Evolutionary conservation across 2,888 invertebrate species (phyloP), one percentile per base, ranked within the genome.

Genomic region (Tryphoninae sp.): DNA sequence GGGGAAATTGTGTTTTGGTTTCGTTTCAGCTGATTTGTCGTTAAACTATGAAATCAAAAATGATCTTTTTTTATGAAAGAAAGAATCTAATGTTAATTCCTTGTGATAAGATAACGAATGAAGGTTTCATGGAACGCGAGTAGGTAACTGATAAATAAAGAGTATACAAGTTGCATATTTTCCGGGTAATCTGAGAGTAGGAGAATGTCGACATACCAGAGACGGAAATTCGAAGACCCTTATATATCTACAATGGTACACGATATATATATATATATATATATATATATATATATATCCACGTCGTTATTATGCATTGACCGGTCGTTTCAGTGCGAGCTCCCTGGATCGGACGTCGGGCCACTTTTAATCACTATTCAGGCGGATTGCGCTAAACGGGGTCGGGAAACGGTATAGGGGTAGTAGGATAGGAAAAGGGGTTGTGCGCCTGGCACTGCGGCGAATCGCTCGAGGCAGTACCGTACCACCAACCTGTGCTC

Each of bases 291-390:
- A 74, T 45, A 42, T 23, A 76, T 68, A 69, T 71, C 58, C 51
- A 61, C 81, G 74, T 82, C 81, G 83, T 87, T 85, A 86, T 87
- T 83, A 84, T 81, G 82, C 83, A 84, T 84, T 83, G 81, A 76
- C 80, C 81, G 83, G 78, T 78, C 82, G 58, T 67, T 77, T 81
- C 78, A 42, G 72, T 9, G 62, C 62, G 75, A 80, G 82, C 84
- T 64, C 69, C 77, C 82, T 81, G 78, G 83, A 81, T 84, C 83
- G 84, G 82, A 80, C 86, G 79, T 80, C 85, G 67, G 86, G 85
- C 83, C 86, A 85, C 86, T 88, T 89, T 89, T 88, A 89, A 89
- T 89, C 89, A 88, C 88, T 80, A 84, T 88, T 86, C 86, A 85
- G 83, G 82, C 85, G 85, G 82, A 86, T 86, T 88, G 84, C 84